Evolutionary conservation across 2,888 invertebrate genomes (phyloP).

Genomic region (Orthosia gothica): DNA sequence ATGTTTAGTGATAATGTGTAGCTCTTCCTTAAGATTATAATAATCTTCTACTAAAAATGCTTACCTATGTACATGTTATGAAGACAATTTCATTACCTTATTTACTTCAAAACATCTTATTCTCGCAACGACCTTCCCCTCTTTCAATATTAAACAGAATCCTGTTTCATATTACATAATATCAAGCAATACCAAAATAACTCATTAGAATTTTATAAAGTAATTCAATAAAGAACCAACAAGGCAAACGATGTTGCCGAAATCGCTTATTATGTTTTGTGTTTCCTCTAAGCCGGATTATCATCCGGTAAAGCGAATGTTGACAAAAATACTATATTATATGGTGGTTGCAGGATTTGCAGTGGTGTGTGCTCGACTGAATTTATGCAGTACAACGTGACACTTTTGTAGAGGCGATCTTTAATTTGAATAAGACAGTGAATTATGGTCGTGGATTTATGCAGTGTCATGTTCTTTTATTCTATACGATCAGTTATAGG

Average conservation of each 20-base stretch:
- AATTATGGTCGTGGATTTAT: slow-evolving; percentile 23
- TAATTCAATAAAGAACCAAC: slow-evolving; percentile 44
- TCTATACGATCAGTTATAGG: not conserved
- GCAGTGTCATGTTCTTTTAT: slow-evolving; percentile 5
- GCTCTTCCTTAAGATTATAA: not conserved
- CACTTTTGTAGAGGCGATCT: slow-evolving; percentile 33
- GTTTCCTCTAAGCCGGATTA: slow-evolving; percentile 45
- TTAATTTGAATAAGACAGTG: slow-evolving; percentile 40
- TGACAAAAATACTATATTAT: slow-evolving; percentile 53
- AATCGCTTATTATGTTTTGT: slow-evolving; percentile 32
- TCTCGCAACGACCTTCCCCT: slow-evolving; percentile 1
- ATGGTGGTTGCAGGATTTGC: slow-evolving; percentile 30
- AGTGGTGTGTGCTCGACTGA: slow-evolving; percentile 33
- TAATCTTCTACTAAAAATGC: not conserved
- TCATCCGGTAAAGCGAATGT: slow-evolving; percentile 38
- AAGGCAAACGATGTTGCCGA: slow-evolving; percentile 22
- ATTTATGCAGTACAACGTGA: slow-evolving; percentile 45
- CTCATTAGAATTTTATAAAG: slow-evolving; percentile 52
- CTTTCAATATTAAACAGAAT: slow-evolving; percentile 32
- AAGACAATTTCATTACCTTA: slow-evolving; percentile 15
- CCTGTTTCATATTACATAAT: slow-evolving; percentile 36
- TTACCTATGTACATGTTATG: not conserved
- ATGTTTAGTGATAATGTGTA: too few species aligned
- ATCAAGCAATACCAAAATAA: slow-evolving; percentile 42
- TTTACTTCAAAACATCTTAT: slow-evolving; percentile 11